phyloP scores from a whole-genome alignment of 2,888 invertebrate species.

The Mythimna vitellina region DNA sequence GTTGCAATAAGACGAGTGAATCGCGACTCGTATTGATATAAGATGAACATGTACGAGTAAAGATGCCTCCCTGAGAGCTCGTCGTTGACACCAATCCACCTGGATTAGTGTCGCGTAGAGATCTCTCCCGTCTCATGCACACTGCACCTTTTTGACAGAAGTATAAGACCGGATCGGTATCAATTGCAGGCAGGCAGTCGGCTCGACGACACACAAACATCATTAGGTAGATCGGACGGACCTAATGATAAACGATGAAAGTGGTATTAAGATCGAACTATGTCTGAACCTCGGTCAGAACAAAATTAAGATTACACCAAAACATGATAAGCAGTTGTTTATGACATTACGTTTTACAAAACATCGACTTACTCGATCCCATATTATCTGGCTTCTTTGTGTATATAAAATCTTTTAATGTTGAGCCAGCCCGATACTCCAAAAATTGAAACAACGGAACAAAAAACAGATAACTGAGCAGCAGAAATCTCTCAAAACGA shows the following conservation, averaged over 20 bases:
- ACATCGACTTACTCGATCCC: too few species aligned
- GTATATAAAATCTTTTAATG: neutral
- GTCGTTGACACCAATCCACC: constrained; percentile 5
- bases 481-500: neutral
- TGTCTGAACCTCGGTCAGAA: neutral
- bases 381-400: neutral
- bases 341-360: neutral
- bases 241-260: neutral
- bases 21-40: neutral
- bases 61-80: neutral
- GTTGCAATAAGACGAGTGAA: neutral
- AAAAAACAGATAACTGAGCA: neutral
- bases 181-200: neutral
- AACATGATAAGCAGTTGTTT: neutral
- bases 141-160: neutral
- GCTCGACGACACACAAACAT: neutral
- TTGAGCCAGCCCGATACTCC: neutral
- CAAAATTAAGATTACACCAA: neutral
- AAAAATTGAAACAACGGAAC: neutral
- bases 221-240: neutral
- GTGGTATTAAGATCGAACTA: neutral
- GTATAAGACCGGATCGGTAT: constrained; percentile 14
- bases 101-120: constrained; percentile 1
- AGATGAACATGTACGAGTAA: neutral
- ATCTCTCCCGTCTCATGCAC: neutral